These are phyloP conservation scores for Eristalinus aeneus DNA, from an alignment of 2,888 invertebrate species.

Conservation along the genomic window DNA sequence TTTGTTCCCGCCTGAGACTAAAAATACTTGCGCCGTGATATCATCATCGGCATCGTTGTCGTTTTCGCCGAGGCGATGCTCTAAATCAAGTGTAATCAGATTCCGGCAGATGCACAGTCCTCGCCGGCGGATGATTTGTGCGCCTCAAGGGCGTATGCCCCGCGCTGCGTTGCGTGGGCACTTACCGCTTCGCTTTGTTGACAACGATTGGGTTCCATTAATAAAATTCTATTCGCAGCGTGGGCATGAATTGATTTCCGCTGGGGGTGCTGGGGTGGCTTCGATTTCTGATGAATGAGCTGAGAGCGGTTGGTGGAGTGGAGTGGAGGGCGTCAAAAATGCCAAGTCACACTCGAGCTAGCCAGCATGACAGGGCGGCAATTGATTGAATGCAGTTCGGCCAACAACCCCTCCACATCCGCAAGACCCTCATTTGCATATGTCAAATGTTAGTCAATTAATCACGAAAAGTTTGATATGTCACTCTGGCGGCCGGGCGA, in stretches of 20 bases:
- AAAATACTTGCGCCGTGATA: conserved; percentile 37
- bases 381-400: conserved; percentile 41
- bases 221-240: conserved; percentile 1
- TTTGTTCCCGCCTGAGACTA: conserved; percentile 18
- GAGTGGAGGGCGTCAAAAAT: conserved; percentile 36
- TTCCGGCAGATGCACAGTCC: conserved; percentile 9
- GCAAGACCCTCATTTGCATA: conserved; percentile 28
- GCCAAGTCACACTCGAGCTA: conserved; percentile 23
- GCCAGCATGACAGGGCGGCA: conserved; percentile 35
- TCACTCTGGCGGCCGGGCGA: neutral
- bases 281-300: conserved; percentile 4
- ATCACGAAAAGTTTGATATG: conserved; percentile 37
- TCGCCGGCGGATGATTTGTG: conserved; percentile 30
- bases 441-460: conserved; percentile 35
- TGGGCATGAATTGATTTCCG: conserved; percentile 36
- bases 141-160: neutral
- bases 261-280: neutral
- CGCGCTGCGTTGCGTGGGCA: conserved; percentile 29
- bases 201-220: conserved; percentile 34
- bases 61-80: neutral
- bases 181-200: conserved; percentile 31
- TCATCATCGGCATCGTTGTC: conserved; percentile 24
- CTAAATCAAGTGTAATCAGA: conserved; percentile 41
- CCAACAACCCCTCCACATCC: neutral
- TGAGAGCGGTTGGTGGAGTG: too few relatives aligned